Evolutionary conservation across 1,140 invertebrate genomes (phyloP).

Genomic region (Ylistrum balloti): DNA sequence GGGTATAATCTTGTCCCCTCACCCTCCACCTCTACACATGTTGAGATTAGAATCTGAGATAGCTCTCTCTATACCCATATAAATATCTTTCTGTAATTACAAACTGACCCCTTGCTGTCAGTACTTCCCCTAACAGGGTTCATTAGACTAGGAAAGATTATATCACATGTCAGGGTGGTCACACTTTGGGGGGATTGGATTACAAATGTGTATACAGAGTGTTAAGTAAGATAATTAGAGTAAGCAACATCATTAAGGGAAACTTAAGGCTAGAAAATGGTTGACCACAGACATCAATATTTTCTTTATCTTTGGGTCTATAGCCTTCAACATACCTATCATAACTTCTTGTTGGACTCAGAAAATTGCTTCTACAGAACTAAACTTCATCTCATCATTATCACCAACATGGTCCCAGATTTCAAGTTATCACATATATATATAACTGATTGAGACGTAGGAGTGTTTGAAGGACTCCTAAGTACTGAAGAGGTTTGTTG

Average conservation of each 20-base stretch:
- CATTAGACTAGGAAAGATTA: not conserved
- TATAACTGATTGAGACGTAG: not conserved
- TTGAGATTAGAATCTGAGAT: not conserved
- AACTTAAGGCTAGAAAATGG: no score
- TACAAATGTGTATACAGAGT: not conserved
- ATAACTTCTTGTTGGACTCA: not conserved
- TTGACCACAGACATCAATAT: no score
- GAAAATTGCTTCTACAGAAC: no score
- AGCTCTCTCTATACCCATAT: not conserved
- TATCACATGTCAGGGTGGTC: not conserved
- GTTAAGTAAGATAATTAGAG: no score
- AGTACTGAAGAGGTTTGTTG: slow-evolving; percentile 18
- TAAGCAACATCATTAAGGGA: no score
- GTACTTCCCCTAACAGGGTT: not conserved
- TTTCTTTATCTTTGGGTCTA: not conserved
- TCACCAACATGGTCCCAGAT: not conserved
- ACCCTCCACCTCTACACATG: not conserved
- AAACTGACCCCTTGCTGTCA: not conserved
- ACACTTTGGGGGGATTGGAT: not conserved
- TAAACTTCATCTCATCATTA: not conserved
- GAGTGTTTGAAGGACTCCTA: not conserved
- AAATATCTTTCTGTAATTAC: not conserved
- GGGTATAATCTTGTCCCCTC: no score
- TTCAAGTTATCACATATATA: not conserved
- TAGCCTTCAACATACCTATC: not conserved